These are phyloP conservation scores for Leucoraja erinaceus DNA, from an alignment of 2,113 vertebrate species.

Conservation along the genomic window DNA sequence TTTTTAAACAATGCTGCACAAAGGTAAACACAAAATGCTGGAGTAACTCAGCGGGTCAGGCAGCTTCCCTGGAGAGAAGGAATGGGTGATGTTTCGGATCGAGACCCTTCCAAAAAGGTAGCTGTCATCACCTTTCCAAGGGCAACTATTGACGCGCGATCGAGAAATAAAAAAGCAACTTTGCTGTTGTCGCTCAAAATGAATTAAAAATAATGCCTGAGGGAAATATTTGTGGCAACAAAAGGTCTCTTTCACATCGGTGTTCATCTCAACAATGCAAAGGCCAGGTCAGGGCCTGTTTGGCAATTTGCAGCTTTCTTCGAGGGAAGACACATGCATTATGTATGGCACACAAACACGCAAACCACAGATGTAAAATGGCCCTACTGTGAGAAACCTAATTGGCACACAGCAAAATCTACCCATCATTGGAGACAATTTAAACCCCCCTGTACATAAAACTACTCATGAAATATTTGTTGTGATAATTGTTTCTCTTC, in stretches of 20 bases:
- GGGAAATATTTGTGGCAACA: background rate
- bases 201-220: background rate
- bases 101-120: background rate
- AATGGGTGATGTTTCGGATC: too few relatives aligned
- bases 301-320: background rate
- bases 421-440: background rate
- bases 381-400: background rate
- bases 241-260: background rate
- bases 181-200: background rate
- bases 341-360: background rate
- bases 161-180: background rate
- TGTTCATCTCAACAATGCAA: background rate
- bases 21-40: too few relatives aligned
- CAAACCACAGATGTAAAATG: background rate
- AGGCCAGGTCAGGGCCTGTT: background rate
- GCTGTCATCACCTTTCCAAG: background rate
- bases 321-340: background rate
- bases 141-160: too few relatives aligned
- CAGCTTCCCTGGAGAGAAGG: too few relatives aligned
- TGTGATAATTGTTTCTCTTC: background rate
- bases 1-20: too few relatives aligned
- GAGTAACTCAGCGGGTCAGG: too few relatives aligned
- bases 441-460: background rate
- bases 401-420: background rate
- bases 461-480: background rate